These are phyloP conservation scores for Taphrorychus bicolor DNA, from an alignment of 2,888 invertebrate genomes.

Conservation along the genomic window DNA sequence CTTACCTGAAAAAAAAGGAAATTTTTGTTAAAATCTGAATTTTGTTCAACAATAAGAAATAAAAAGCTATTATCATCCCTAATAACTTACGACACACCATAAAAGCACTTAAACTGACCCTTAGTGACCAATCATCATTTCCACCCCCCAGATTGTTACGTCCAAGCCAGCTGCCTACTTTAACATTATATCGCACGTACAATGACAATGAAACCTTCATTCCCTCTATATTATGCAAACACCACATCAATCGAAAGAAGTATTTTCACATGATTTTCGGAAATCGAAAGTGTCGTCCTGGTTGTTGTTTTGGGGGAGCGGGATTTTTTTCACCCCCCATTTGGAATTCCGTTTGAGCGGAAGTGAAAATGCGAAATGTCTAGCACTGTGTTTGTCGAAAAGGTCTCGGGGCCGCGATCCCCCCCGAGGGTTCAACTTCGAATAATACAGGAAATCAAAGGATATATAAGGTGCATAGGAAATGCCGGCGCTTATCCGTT, in stretches of 20 bases:
- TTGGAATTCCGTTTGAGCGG: constrained; percentile 33
- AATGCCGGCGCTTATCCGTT: constrained; percentile 28
- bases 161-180: constrained; percentile 33
- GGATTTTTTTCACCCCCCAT: constrained; percentile 35
- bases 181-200: constrained; percentile 34
- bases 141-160: constrained; percentile 5
- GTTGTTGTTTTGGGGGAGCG: constrained; percentile 27
- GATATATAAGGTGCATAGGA: constrained; percentile 35
- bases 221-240: constrained; percentile 11
- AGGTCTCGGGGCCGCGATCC: constrained; percentile 16
- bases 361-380: constrained; percentile 41
- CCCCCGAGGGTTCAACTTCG: constrained; percentile 18
- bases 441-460: constrained; percentile 39
- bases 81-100: no score
- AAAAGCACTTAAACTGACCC: no score
- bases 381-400: constrained; percentile 30
- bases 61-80: no score
- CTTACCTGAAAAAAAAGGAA: no score
- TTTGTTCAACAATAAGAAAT: no score
- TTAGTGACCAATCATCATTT: constrained; percentile 9
- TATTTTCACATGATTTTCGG: constrained; percentile 39
- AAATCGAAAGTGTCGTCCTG: constrained; percentile 40
- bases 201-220: constrained; percentile 33
- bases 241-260: constrained; percentile 21
- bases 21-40: no score